A percentile compares a stretch with the other conserved stretches of the same genome.
Conservation (phyloP, 2,113 vertebrate species). For the Eudyptes chrysolophus region DNA sequence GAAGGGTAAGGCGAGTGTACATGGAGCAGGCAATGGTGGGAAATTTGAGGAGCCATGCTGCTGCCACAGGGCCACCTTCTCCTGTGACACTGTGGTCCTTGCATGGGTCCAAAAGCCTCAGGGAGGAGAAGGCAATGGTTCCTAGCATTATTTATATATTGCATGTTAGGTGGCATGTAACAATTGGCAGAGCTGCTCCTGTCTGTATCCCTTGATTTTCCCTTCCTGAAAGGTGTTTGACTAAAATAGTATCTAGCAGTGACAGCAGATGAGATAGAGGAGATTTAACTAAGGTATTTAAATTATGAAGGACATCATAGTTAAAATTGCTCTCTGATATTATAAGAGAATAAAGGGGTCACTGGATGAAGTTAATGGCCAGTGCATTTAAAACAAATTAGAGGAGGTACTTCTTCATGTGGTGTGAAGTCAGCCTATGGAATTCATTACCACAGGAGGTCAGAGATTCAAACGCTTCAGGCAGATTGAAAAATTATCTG, state of each 20-base stretch:
- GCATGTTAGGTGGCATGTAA: not conserved
- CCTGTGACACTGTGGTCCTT: not conserved
- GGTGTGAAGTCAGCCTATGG: not conserved
- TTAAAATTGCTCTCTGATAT: not conserved
- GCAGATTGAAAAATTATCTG: not conserved
- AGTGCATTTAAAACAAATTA: not conserved
- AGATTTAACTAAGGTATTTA: not conserved
- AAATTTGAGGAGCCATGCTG: not conserved
- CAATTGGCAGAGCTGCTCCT: not conserved
- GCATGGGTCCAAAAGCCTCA: not conserved
- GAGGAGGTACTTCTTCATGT: not conserved
- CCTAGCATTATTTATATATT: not conserved
- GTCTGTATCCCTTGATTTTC: not conserved
- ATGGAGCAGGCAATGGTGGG: not conserved
- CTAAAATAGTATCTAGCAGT: not conserved
- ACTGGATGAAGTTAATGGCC: not conserved
- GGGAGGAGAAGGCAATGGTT: not conserved
- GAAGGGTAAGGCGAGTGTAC: not conserved
- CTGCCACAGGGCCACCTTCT: not conserved
- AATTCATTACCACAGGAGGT: slow-evolving; percentile 1
- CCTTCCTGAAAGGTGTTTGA: not conserved
- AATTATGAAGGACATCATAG: not conserved
- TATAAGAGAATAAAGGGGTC: not conserved
- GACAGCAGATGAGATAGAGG: not conserved
- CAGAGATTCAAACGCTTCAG: not conserved